Percentiles rank a stretch among this genome's conserved stretches.
These are phyloP conservation scores for Bilobella aurantiaca DNA, from an alignment of 1,140 invertebrate species.

Conservation along the genomic window DNA sequence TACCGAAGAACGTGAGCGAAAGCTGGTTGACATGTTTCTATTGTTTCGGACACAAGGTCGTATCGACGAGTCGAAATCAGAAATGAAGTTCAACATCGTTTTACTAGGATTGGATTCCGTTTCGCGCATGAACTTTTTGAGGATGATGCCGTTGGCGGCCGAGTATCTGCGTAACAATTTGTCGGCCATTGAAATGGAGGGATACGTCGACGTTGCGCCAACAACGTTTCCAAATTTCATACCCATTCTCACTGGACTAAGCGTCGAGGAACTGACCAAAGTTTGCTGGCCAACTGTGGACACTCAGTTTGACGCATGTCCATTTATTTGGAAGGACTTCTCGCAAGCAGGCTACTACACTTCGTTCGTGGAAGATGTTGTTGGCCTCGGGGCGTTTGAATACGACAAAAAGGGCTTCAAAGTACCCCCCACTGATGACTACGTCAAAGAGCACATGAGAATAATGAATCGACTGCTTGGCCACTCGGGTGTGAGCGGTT, in stretches of 20 bases:
- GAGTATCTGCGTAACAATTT: conserved; percentile 38
- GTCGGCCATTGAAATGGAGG: conserved; percentile 36
- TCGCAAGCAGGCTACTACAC: conserved; percentile 60
- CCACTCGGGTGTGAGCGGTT: neutral
- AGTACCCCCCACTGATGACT: conserved; percentile 43
- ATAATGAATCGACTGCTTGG: conserved; percentile 48
- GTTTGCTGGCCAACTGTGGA: conserved; percentile 37
- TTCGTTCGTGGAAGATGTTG: conserved; percentile 61
- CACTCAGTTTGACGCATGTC: conserved; percentile 54
- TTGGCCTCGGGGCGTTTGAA: conserved; percentile 41
- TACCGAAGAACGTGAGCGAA: too few species aligned
- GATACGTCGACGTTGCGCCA: conserved; percentile 38
- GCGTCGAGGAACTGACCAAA: conserved; percentile 46
- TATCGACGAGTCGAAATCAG: too few species aligned
- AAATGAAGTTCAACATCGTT: conserved; percentile 37
- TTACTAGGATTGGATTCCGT: conserved; percentile 49
- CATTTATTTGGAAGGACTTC: conserved; percentile 68
- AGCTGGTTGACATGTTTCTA: too few species aligned
- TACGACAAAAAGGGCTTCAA: conserved; percentile 41
- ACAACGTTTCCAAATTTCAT: conserved; percentile 70
- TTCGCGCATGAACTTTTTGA: conserved; percentile 47
- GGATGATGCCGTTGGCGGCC: conserved; percentile 46
- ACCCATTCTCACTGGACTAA: conserved; percentile 56
- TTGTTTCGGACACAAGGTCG: too few species aligned
- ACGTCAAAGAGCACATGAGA: conserved; percentile 46